Percentiles rank a stretch among this genome's conserved stretches.
These are phyloP conservation scores for Oryzias curvinotus DNA, from an alignment of 2,113 vertebrate genomes.

Conservation along the genomic window DNA sequence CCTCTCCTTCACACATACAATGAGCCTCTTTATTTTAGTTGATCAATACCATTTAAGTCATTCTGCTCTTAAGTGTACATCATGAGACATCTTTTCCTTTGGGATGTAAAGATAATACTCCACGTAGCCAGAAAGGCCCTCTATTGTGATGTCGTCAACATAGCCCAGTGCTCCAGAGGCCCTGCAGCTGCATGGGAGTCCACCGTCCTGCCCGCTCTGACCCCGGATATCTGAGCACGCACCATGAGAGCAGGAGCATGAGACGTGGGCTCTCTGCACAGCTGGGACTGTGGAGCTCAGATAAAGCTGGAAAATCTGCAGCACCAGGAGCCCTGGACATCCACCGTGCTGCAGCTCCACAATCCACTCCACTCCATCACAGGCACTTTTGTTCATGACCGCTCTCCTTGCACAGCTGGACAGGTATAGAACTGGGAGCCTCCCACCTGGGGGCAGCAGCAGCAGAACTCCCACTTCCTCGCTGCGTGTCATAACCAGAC, in stretches of 20 bases:
- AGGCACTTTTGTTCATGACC: constrained; percentile 19
- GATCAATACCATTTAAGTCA: not conserved
- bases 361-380: constrained; percentile 14
- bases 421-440: constrained; percentile 1
- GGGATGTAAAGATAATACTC: constrained; percentile 97
- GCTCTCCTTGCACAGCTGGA: constrained; percentile 24
- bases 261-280: constrained; percentile 34
- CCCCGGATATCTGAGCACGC: not conserved
- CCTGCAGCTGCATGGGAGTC: constrained; percentile 71
- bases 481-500: constrained; percentile 56
- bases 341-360: not conserved
- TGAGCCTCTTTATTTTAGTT: constrained; percentile 4
- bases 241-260: constrained; percentile 33
- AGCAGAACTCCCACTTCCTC: constrained; percentile 14
- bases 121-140: constrained; percentile 98
- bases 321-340: constrained; percentile 65
- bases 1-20: not conserved
- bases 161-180: constrained; percentile 84
- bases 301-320: constrained; percentile 87
- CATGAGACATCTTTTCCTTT: too few species aligned
- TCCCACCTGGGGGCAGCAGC: not conserved
- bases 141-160: constrained; percentile 97
- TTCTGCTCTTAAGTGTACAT: constrained; percentile 81
- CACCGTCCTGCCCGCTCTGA: not conserved
- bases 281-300: constrained; percentile 72